Base-by-base conservation (phyloP, 2,888 invertebrate genomes). In the Harpagoxenus sublaevis region DNA sequence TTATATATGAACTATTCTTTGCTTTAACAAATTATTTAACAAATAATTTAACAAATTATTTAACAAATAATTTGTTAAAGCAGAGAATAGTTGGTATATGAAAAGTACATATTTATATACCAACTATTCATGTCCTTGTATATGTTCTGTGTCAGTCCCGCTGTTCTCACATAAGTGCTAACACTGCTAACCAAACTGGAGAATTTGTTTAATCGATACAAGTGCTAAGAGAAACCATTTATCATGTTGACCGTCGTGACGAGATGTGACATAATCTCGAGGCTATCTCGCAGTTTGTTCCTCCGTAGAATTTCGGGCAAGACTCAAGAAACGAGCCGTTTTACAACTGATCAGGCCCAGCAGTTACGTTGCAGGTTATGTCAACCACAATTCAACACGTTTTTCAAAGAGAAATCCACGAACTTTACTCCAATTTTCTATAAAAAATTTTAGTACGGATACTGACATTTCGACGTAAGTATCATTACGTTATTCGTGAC, bases 201-300 rank as follows among this genome's bases (percentile, higher is more conserved):
- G 23, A 28, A 35, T 53, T 86, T 84, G 91, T 91, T 91, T 91
- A 84, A 91, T 91, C 91, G 23, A 92, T 91, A 92, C 53, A 75
- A 42, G 28, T 57, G 10, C 42, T 5, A 48, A 15, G 15, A 83
- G 70, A 82, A 18, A 68, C 39, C 45, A 55, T 42, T 84, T 55
- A 70, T 85, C 89, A 91, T 91, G 91, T 68, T 87, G 53, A 78
- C 63, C 42, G 65, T 75, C 15, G 39, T 88, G 68, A 85, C 83
- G 51, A 88, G 66, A 65, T 74, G 66, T n/a, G 68, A 31, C 9
- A 31, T 70, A 45, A 68, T 74, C 9, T 81, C 45, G 35, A 85
- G 62, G 57, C 9, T 87, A 9, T 74, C 81, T 8, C 42, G 60
- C 39, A 74, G 73, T 10, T 53, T 75, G 8, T 35, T 77, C 57